Evolutionary conservation across 23 tunicate genomes (phyloP).

Genomic region (Pegea sp.): DNA sequence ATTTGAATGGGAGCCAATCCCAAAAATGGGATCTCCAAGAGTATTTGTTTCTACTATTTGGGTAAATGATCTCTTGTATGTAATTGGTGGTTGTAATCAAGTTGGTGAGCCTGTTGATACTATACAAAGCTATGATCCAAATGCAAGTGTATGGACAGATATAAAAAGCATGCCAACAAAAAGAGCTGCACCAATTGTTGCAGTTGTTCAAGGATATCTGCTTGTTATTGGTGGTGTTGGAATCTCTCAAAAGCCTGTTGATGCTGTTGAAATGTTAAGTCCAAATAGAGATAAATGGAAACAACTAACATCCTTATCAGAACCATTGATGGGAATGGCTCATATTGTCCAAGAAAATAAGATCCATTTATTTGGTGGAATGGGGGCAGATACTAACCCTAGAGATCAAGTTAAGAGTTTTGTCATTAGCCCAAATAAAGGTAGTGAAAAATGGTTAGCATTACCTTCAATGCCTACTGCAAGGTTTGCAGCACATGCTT

Average conservation of each 20-base stretch:
- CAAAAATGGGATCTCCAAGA: too few species aligned
- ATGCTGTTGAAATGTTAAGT: slow-evolving; percentile 58
- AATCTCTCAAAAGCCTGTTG: slow-evolving; percentile 58
- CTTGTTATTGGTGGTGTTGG: slow-evolving; percentile 93
- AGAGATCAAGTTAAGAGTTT: slow-evolving; percentile 75
- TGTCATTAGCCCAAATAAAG: slow-evolving; percentile 23
- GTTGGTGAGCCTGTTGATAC: slow-evolving; percentile 68
- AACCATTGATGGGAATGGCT: slow-evolving; percentile 89
- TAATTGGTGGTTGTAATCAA: slow-evolving; percentile 83
- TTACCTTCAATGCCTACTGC: slow-evolving; percentile 83
- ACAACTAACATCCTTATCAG: slow-evolving; percentile 43
- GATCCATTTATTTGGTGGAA: slow-evolving; percentile 78
- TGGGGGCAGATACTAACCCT: slow-evolving; percentile 82
- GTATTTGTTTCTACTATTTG: slow-evolving; percentile 35
- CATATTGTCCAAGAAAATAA: slow-evolving; percentile 27
- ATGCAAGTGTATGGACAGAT: slow-evolving; percentile 44
- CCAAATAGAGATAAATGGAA: slow-evolving; percentile 63
- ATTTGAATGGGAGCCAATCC: too few species aligned
- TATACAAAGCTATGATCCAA: slow-evolving; percentile 43
- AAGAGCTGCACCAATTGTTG: slow-evolving; percentile 74
- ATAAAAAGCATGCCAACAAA: slow-evolving; percentile 61
- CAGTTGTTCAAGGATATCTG: slow-evolving; percentile 26
- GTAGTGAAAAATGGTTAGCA: slow-evolving; percentile 82
- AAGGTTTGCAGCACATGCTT: slow-evolving; percentile 61
- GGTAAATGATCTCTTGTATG: slow-evolving; percentile 29